A percentile compares a stretch with the other conserved stretches of the same genome.
Evolutionary conservation across 1,140 invertebrate genomes (phyloP).

Genomic region (Bombus superbus): DNA sequence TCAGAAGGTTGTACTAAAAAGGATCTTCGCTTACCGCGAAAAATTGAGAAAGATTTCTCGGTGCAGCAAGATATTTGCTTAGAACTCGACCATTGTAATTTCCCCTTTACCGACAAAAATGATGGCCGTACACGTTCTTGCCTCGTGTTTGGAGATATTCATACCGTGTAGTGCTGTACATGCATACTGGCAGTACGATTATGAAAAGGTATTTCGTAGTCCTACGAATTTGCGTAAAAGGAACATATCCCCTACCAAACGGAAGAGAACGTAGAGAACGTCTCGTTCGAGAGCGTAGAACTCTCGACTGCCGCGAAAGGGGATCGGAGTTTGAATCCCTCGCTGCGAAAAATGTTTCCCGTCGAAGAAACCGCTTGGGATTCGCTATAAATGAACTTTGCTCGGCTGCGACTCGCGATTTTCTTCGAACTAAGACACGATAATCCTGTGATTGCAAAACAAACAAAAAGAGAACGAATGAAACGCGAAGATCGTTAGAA

Average conservation of each 20-base stretch:
- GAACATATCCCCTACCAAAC: neutral
- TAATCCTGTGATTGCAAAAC: too few relatives aligned
- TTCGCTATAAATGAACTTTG: neutral
- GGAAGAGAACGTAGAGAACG: too few relatives aligned
- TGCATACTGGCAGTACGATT: neutral
- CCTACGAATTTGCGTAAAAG: neutral
- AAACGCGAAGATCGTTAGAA: too few relatives aligned
- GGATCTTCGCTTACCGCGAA: neutral
- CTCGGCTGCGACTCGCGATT: neutral
- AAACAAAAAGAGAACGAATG: neutral
- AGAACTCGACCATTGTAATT: conserved; percentile 2
- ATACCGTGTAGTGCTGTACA: too few relatives aligned
- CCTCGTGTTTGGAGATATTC: neutral
- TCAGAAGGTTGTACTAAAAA: neutral
- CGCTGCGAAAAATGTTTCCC: neutral
- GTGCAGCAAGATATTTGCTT: neutral
- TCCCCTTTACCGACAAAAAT: neutral
- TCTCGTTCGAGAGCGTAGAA: neutral
- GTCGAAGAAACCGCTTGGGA: neutral
- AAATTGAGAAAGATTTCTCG: neutral
- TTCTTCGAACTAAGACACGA: neutral
- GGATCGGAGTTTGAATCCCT: neutral
- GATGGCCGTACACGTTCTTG: neutral
- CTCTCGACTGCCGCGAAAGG: neutral
- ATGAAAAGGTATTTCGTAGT: neutral